Conservation (phyloP, 2,888 invertebrate species). For the Sinopyrophorus schimmeli region DNA sequence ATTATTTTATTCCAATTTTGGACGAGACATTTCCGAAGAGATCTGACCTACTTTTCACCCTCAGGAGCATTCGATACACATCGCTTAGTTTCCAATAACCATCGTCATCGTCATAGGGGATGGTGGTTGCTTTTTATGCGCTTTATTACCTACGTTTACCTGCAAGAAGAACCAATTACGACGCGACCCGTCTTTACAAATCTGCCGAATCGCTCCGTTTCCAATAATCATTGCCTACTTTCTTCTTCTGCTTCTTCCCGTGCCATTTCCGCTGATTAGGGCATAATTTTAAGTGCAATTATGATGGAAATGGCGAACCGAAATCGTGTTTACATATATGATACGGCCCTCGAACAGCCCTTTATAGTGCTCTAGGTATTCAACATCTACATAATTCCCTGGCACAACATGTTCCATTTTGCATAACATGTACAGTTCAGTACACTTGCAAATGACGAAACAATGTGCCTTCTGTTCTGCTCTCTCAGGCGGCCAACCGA, state of each 20-base stretch:
- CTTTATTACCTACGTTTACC: slow-evolving; percentile 14
- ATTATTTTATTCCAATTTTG: too few relatives aligned
- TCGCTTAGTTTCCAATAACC: slow-evolving; percentile 15
- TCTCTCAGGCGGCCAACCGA: slow-evolving; percentile 3
- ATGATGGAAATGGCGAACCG: slow-evolving; percentile 4
- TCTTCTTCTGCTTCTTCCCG: too few relatives aligned
- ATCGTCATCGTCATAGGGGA: slow-evolving; percentile 7
- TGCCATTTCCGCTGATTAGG: too few relatives aligned
- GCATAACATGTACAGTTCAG: slow-evolving; percentile 19
- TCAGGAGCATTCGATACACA: slow-evolving; percentile 17
- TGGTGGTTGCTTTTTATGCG: slow-evolving; percentile 8
- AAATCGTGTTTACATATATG: slow-evolving; percentile 8
- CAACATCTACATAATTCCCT: slow-evolving; percentile 16
- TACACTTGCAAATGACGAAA: slow-evolving; percentile 16
- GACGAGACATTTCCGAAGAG: too few relatives aligned
- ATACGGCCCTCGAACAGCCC: slow-evolving; percentile 5
- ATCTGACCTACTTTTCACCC: slow-evolving; percentile 20
- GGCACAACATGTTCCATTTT: slow-evolving; percentile 14
- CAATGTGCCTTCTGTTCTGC: slow-evolving; percentile 7
- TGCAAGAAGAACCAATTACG: slow-evolving; percentile 12
- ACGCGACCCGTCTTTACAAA: too few relatives aligned
- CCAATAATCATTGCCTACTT: too few relatives aligned
- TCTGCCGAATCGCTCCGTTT: too few relatives aligned
- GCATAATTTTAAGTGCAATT: slow-evolving; percentile 5
- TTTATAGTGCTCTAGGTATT: slow-evolving; percentile 4